These are phyloP conservation scores for Drosophila macrospina DNA, from an alignment of 2,888 invertebrate genomes.

Conservation along the genomic window DNA sequence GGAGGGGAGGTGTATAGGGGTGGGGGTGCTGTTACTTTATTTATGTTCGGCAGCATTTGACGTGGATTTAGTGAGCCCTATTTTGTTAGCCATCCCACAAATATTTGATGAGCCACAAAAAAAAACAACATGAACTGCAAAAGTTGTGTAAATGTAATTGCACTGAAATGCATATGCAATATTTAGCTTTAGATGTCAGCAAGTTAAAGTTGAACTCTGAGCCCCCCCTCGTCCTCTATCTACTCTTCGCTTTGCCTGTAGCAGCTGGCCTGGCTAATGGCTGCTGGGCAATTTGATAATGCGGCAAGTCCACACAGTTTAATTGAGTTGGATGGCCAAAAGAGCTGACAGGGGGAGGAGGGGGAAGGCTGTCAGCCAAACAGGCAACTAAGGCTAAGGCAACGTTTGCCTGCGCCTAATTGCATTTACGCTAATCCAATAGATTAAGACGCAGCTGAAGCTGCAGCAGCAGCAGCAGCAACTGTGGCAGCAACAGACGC, in stretches of 20 bases:
- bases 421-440: slow-evolving; percentile 77
- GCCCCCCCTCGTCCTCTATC: background rate
- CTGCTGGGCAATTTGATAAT: slow-evolving; percentile 62
- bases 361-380: slow-evolving; percentile 37
- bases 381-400: slow-evolving; percentile 35
- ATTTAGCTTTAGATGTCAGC: slow-evolving; percentile 23
- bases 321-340: slow-evolving; percentile 67
- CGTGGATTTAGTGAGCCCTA: slow-evolving; percentile 74
- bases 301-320: slow-evolving; percentile 55
- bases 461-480: slow-evolving; percentile 16
- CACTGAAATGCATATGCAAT: slow-evolving; percentile 40
- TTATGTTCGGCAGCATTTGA: slow-evolving; percentile 62
- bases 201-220: slow-evolving; percentile 6
- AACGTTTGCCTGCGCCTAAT: slow-evolving; percentile 67
- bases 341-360: too few relatives aligned
- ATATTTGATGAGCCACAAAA: slow-evolving; percentile 73
- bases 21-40: slow-evolving; percentile 40
- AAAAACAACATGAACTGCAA: too few relatives aligned
- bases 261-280: slow-evolving; percentile 16
- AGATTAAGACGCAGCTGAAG: slow-evolving; percentile 69
- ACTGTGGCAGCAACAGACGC: slow-evolving; percentile 13
- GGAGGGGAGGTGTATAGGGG: too few relatives aligned
- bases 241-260: too few relatives aligned
- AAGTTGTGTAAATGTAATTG: slow-evolving; percentile 58
- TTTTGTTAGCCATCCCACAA: slow-evolving; percentile 70